phyloP scores from a whole-genome alignment of 2,888 invertebrate species.

The Eretmocerus hayati region DNA sequence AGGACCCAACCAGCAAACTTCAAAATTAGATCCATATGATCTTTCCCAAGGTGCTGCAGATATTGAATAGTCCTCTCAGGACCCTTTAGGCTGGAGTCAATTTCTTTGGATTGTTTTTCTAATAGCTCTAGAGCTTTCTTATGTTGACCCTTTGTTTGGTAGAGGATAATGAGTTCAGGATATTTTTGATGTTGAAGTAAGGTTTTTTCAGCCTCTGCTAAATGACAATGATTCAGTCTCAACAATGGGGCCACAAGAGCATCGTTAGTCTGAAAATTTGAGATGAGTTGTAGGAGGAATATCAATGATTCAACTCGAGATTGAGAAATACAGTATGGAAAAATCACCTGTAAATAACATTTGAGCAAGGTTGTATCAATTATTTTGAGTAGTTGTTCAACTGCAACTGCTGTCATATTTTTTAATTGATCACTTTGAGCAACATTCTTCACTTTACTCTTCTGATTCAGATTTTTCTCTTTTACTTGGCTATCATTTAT shows the following conservation, averaged over 20 bases:
- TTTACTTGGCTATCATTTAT: conserved; percentile 45
- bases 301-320: neutral
- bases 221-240: conserved; percentile 84
- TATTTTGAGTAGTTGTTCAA: conserved; percentile 71
- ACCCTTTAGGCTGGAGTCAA: conserved; percentile 71
- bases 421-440: conserved; percentile 38
- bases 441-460: conserved; percentile 30
- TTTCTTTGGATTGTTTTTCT: conserved; percentile 66
- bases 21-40: conserved; percentile 78
- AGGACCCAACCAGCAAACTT: conserved; percentile 93
- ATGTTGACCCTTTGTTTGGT: conserved; percentile 90
- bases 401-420: conserved; percentile 48
- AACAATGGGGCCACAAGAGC: conserved; percentile 86
- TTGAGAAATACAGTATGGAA: conserved; percentile 16
- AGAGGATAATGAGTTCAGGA: conserved; percentile 89
- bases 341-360: conserved; percentile 82
- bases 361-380: conserved; percentile 96
- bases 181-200: conserved; percentile 81
- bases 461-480: conserved; percentile 32
- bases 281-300: neutral
- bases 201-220: conserved; percentile 88
- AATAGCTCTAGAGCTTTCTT: conserved; percentile 84
- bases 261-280: conserved; percentile 75
- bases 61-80: conserved; percentile 82
- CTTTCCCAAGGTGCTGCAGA: conserved; percentile 76